phyloP scores from a whole-genome alignment of 2,113 vertebrate species.

The Campylorhamphus procurvoides region DNA sequence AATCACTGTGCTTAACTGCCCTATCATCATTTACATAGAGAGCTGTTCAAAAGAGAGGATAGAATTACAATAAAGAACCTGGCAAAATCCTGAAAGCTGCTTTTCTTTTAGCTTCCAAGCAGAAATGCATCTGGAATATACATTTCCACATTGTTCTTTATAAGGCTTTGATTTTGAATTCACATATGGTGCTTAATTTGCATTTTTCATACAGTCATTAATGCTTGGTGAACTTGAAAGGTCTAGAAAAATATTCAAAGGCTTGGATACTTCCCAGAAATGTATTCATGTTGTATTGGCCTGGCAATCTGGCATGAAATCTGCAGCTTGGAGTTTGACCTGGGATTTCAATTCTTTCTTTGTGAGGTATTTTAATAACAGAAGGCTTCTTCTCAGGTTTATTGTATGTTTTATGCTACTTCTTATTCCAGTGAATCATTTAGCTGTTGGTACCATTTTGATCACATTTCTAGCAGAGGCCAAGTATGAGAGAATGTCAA shows the following conservation, averaged over 20 bases:
- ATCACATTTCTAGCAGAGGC: background rate
- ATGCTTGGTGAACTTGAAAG: slow-evolving; percentile 51
- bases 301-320: slow-evolving; percentile 30
- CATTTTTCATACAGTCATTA: slow-evolving; percentile 53
- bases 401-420: background rate
- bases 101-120: slow-evolving; percentile 20
- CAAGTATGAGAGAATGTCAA: background rate
- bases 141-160: slow-evolving; percentile 35
- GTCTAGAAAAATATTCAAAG: slow-evolving; percentile 51
- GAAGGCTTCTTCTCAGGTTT: background rate
- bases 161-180: slow-evolving; percentile 41
- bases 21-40: slow-evolving; percentile 35
- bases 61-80: slow-evolving; percentile 38
- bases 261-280: slow-evolving; percentile 53
- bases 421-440: background rate
- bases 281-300: slow-evolving; percentile 19
- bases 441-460: background rate
- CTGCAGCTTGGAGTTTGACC: background rate
- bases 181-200: slow-evolving; percentile 51
- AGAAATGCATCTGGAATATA: slow-evolving; percentile 44
- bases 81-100: slow-evolving; percentile 44
- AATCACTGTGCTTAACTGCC: slow-evolving; percentile 11
- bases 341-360: background rate
- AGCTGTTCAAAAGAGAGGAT: background rate
- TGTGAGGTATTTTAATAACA: slow-evolving; percentile 6